These are phyloP conservation scores for Dysmachus trigonus DNA, from an alignment of 2,888 invertebrate genomes.

Conservation along the genomic window DNA sequence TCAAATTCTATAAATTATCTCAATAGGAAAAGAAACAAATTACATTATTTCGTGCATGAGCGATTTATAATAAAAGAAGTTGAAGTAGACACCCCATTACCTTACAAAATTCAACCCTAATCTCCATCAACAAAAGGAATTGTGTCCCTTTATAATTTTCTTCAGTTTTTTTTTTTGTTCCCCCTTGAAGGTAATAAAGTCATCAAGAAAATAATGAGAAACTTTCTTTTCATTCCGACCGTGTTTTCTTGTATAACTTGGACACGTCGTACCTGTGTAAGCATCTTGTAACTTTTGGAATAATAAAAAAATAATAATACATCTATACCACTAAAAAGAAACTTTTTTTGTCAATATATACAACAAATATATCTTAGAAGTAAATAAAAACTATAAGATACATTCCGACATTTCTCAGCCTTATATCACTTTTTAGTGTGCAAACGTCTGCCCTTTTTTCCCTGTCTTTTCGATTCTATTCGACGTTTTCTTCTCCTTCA, in stretches of 20 bases:
- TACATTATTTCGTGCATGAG: not conserved
- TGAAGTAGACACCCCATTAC: not conserved
- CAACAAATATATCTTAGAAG: not conserved
- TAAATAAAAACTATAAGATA: conserved; percentile 20
- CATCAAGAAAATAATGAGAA: conserved; percentile 41
- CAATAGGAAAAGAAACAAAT: not conserved
- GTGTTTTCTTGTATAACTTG: conserved; percentile 4
- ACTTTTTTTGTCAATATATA: not conserved
- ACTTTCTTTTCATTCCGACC: conserved; percentile 25
- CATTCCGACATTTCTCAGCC: not conserved
- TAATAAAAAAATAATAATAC: not conserved
- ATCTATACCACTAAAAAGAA: not conserved
- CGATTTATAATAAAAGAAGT: conserved; percentile 17
- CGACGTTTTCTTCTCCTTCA: not conserved
- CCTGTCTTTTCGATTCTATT: not conserved
- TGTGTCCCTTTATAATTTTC: conserved; percentile 8
- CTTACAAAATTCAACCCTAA: conserved; percentile 18
- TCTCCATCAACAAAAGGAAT: not conserved
- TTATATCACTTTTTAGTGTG: not conserved
- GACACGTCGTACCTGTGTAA: not conserved
- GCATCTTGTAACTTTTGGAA: not conserved
- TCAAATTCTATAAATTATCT: not conserved
- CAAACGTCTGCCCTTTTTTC: conserved; percentile 26
- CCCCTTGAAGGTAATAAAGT: conserved; percentile 23
- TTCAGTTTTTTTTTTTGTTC: not conserved